These are phyloP conservation scores for Etheostoma perlongum DNA, from an alignment of 2,797 vertebrate genomes.

Conservation along the genomic window DNA sequence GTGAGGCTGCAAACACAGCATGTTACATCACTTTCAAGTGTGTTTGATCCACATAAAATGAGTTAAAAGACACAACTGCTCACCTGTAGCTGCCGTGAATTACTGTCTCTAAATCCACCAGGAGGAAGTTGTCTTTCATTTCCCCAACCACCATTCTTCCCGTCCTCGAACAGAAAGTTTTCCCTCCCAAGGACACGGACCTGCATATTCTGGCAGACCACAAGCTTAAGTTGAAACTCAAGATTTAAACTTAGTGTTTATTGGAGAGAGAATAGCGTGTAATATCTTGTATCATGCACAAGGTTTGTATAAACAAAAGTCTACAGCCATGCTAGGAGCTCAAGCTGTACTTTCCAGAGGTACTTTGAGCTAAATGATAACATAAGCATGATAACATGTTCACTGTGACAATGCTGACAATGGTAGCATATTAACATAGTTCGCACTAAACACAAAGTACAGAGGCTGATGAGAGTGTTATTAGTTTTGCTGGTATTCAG, in stretches of 20 bases:
- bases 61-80: slow-evolving; percentile 1
- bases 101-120: slow-evolving; percentile 88
- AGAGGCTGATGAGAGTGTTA: background rate
- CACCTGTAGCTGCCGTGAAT: slow-evolving; percentile 93
- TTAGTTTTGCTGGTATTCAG: background rate
- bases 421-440: background rate
- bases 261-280: background rate
- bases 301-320: background rate
- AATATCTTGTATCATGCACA: background rate
- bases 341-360: background rate
- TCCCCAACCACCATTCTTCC: slow-evolving; percentile 86
- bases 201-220: slow-evolving; percentile 84
- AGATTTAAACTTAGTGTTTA: background rate
- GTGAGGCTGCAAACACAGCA: slow-evolving; percentile 83
- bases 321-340: background rate
- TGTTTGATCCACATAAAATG: background rate
- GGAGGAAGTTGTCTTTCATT: slow-evolving; percentile 88
- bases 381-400: background rate
- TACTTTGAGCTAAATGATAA: background rate
- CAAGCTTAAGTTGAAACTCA: slow-evolving; percentile 6
- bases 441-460: background rate
- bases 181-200: slow-evolving; percentile 86
- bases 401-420: background rate
- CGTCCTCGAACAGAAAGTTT: slow-evolving; percentile 84
- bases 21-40: slow-evolving; percentile 17